Percentiles rank a stretch among this genome's conserved stretches.
Evolutionary conservation across 92 coral and sea anemone genomes (phyloP).

Genomic region (Phenganax subtilis): DNA sequence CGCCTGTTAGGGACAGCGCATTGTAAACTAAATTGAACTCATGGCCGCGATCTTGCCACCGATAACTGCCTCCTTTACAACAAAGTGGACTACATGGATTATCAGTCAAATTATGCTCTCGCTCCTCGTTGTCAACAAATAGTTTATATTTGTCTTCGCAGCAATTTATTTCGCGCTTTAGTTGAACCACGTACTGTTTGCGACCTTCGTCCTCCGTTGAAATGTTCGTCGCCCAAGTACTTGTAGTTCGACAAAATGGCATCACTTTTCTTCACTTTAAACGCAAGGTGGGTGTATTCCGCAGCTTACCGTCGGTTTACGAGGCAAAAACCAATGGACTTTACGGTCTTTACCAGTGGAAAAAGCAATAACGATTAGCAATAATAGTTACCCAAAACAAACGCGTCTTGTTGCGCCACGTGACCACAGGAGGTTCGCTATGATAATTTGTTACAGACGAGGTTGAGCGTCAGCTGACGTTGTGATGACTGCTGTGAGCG

Average conservation of each 20-base stretch:
- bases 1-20: constrained; percentile 59
- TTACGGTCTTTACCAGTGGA: not conserved
- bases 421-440: no score
- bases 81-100: constrained; percentile 92
- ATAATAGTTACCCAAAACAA: no score
- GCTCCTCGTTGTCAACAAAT: constrained; percentile 64
- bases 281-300: not conserved
- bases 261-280: constrained; percentile 17
- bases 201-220: constrained; percentile 63
- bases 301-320: not conserved
- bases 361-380: no score
- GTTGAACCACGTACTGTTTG: constrained; percentile 63
- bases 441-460: no score
- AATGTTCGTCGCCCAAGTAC: constrained; percentile 78
- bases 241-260: constrained; percentile 67
- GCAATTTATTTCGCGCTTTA: constrained; percentile 59
- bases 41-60: constrained; percentile 86
- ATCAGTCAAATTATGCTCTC: constrained; percentile 62
- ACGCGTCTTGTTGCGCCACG: no score
- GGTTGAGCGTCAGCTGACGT: no score
- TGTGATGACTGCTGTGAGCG: no score
- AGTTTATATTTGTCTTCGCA: constrained; percentile 63
- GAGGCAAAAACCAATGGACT: not conserved
- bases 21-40: constrained; percentile 67
- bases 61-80: constrained; percentile 67